Evolutionary conservation across 53 echinoderm and acorn worm species (phyloP), one percentile per base, ranked within the genome.

Genomic region (Echinometra lucunter): DNA sequence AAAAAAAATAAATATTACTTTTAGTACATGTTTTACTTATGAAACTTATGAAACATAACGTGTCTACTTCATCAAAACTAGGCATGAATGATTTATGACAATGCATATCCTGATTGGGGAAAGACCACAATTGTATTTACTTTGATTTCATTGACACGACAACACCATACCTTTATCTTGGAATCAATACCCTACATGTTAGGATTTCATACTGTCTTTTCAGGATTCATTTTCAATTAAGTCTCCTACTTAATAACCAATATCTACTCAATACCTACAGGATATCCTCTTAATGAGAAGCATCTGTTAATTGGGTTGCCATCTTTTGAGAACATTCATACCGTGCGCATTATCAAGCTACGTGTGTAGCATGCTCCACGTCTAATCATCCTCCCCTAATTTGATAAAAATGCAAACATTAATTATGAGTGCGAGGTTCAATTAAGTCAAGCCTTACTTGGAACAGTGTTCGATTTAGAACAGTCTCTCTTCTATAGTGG

Each of bases 361-460:
- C 63, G 21, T 58, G 42, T 40, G 25, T 38, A n/a, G 45, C 57
- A 85, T 85, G 27, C 60, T 90, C 58, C 17, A 60, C 23, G 18
- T 15, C 34, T 60, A 35, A 90, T 90, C 63, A 37, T 90, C 90
- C 89, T 89, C 63, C 57, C 58, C 25, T 90, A 60, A 35, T 90
- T 63, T 90, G 58, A 90, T 63, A 60, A 90, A 90, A 90, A 90
- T 57, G 58, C 63, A 90, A 63, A 90, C 90, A 90, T 58, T 60
- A 90, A 90, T 90, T 60, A 60, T 34, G 23, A 63, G 37, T 90
- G 38, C 90, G 21, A 58, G 90, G 37, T 90, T 90, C n/a, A 85
- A 85, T 85, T 85, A 85, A 85, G n/a, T 28, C 49, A 18, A 45
- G 27, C 85, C 9, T 49, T 53, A 85, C 85, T 85, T 28, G 49